Conservation (phyloP, 2,113 vertebrate genomes). For the Xiphophorus couchianus region DNA sequence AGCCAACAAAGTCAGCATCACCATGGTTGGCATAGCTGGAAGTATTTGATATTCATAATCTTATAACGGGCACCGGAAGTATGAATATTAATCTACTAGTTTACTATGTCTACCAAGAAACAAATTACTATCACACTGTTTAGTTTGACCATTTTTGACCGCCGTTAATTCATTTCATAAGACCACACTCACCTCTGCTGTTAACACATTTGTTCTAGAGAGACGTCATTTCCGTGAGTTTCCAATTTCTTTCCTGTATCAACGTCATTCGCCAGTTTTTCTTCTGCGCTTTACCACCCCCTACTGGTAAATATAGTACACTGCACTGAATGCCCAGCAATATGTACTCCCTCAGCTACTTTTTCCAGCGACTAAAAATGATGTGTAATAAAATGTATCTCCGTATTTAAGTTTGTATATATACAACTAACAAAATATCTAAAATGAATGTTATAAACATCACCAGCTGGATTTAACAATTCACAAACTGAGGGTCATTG, state of each 20-base stretch:
- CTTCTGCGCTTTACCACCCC: conserved; percentile 3
- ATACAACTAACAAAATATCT: no score
- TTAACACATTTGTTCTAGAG: conserved; percentile 36
- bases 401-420: no score
- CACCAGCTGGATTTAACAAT: no score
- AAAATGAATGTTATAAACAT: no score
- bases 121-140: background rate
- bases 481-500: no score
- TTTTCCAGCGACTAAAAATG: no score
- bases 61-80: background rate
- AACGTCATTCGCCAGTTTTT: background rate
- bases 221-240: conserved; percentile 43
- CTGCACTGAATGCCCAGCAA: background rate
- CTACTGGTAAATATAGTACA: conserved; percentile 4
- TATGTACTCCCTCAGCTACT: background rate
- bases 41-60: background rate
- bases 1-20: no score
- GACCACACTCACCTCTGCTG: conserved; percentile 55
- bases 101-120: background rate
- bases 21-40: no score
- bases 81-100: background rate
- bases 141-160: accelerated
- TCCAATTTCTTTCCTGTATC: conserved; percentile 16
- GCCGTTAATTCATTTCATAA: background rate
- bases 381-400: no score